A percentile compares a stretch with the other conserved stretches of the same genome.
Conservation (phyloP, 2,113 vertebrate species). For the Nansenia antarctica region DNA sequence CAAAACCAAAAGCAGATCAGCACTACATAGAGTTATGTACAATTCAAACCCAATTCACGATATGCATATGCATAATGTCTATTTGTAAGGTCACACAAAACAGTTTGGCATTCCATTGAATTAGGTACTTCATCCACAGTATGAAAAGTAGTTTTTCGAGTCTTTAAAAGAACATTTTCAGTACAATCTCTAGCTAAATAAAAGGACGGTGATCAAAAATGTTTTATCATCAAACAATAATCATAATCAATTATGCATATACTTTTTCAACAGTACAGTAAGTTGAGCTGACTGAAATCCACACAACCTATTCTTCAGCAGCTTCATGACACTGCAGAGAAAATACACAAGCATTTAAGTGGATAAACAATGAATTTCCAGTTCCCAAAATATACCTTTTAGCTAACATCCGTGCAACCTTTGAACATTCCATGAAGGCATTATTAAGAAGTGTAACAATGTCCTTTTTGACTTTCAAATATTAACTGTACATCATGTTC, state of each 20-base stretch:
- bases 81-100: not conserved
- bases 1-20: not conserved
- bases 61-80: constrained; percentile 5
- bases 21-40: constrained; percentile 3
- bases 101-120: constrained; percentile 7
- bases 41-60: constrained; percentile 1
- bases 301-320: not conserved
- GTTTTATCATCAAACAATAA: not conserved
- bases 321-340: too few species aligned
- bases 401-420: not conserved
- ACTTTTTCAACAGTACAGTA: not conserved
- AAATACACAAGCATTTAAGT: too few species aligned
- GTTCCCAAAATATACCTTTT: not conserved
- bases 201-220: not conserved
- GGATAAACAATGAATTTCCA: not conserved
- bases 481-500: not conserved
- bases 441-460: not conserved
- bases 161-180: not conserved
- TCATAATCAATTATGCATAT: not conserved
- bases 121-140: constrained; percentile 1
- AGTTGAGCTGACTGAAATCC: not conserved
- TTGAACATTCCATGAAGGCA: not conserved
- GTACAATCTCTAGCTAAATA: constrained; percentile 1
- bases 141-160: not conserved
- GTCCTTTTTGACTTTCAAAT: not conserved